phyloP scores from a whole-genome alignment of 1,140 invertebrate species.

The Chionoecetes opilio region DNA sequence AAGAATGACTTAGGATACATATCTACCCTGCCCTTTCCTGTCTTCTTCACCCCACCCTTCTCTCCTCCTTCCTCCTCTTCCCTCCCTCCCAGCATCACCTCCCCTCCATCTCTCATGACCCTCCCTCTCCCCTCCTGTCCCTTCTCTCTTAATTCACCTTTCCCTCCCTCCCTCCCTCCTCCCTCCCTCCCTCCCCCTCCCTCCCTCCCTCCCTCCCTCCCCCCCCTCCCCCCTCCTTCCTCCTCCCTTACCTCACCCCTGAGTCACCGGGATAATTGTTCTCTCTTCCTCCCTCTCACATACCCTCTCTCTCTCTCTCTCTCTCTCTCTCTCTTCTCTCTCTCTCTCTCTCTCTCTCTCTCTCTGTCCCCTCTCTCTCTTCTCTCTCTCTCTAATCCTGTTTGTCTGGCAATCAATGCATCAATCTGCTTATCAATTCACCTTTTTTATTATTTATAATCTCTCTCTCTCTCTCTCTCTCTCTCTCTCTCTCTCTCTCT shows the following conservation, averaged over 20 bases:
- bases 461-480: background rate
- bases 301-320: background rate
- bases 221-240: background rate
- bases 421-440: too few relatives aligned
- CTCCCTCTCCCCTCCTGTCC: background rate
- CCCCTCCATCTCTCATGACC: background rate
- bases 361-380: background rate
- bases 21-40: too few relatives aligned
- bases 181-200: background rate
- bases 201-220: background rate
- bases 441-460: too few relatives aligned
- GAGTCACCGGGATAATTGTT: background rate
- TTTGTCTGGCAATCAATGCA: too few relatives aligned
- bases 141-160: constrained; percentile 12
- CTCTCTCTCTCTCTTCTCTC: background rate
- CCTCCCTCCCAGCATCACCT: background rate
- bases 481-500: background rate
- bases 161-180: background rate
- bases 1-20: too few relatives aligned
- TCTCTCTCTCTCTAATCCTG: background rate
- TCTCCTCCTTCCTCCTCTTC: too few relatives aligned
- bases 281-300: background rate
- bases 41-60: too few relatives aligned
- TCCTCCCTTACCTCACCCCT: background rate
- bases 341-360: constrained; percentile 3